Conservation (phyloP, 2,888 invertebrate species). For the Diabrotica balteata region DNA sequence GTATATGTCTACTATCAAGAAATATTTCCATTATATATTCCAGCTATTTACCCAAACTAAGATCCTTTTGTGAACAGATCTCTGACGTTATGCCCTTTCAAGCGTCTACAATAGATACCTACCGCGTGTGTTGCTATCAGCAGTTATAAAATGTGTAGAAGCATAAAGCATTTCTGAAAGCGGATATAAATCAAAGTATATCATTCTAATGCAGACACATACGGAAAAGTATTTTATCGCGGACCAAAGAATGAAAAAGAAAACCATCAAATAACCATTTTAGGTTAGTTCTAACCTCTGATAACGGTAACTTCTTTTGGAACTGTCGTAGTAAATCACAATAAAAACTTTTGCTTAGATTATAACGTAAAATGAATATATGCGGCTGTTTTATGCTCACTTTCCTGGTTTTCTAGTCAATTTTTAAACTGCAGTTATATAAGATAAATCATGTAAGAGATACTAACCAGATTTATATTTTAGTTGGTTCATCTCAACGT, state of each 20-base stretch:
- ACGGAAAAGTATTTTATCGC: conserved; percentile 52
- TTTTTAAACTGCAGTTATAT: too few relatives aligned
- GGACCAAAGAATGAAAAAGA: conserved; percentile 49
- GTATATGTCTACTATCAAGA: neutral
- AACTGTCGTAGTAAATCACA: conserved; percentile 55
- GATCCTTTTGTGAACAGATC: conserved; percentile 4
- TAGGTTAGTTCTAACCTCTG: conserved; percentile 50
- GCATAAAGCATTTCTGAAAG: conserved; percentile 20
- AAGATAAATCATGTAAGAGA: too few relatives aligned
- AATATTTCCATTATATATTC: conserved; percentile 3
- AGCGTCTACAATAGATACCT: conserved; percentile 13
- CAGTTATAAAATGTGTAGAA: conserved; percentile 14
- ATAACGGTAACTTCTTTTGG: conserved; percentile 57
- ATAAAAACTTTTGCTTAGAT: conserved; percentile 18
- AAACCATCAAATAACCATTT: conserved; percentile 57
- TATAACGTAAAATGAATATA: conserved; percentile 12
- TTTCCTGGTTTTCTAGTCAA: neutral
- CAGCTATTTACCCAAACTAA: conserved; percentile 1
- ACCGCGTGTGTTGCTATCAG: conserved; percentile 4
- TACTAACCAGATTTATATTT: too few relatives aligned
- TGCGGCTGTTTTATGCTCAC: conserved; percentile 3
- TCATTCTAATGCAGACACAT: conserved; percentile 53
- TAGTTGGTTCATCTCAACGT: too few relatives aligned
- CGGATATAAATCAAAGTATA: conserved; percentile 50
- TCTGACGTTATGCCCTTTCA: conserved; percentile 7